Conservation (phyloP, 2,113 vertebrate genomes). For the Megaptera novaeangliae region DNA sequence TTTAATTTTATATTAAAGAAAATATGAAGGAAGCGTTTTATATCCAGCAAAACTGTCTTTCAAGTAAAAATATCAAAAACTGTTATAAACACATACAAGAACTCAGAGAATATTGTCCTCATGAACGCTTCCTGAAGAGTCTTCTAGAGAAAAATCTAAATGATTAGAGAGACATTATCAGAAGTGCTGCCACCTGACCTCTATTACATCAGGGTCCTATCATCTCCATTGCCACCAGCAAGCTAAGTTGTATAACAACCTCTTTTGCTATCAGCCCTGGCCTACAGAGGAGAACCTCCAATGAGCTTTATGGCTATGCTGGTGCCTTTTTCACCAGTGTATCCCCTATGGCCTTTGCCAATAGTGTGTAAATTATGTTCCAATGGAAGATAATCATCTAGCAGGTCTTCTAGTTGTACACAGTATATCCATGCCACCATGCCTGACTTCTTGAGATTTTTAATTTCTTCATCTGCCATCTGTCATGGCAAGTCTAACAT, state of each 20-base stretch:
- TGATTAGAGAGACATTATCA: background rate
- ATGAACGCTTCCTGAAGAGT: background rate
- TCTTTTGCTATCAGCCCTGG: background rate
- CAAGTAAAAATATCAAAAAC: background rate
- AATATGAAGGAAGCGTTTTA: background rate
- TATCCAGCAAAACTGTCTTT: background rate
- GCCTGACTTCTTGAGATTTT: background rate
- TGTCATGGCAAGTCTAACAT: background rate
- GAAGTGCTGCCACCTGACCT: background rate
- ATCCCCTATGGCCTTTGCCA: background rate
- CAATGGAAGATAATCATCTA: background rate
- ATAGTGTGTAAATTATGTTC: background rate
- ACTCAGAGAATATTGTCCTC: background rate
- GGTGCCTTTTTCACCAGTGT: background rate
- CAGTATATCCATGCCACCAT: background rate
- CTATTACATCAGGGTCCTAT: background rate
- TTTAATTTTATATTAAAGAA: background rate
- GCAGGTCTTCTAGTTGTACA: background rate
- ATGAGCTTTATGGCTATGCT: background rate
- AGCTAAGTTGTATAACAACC: background rate
- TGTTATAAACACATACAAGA: background rate
- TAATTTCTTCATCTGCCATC: background rate
- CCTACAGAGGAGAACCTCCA: background rate
- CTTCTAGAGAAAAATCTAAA: background rate
- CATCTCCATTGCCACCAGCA: background rate